Evolutionary conservation across 2,113 vertebrate genomes (phyloP), one percentile per base, ranked within the genome.

Genomic region (Penelope pileata): DNA sequence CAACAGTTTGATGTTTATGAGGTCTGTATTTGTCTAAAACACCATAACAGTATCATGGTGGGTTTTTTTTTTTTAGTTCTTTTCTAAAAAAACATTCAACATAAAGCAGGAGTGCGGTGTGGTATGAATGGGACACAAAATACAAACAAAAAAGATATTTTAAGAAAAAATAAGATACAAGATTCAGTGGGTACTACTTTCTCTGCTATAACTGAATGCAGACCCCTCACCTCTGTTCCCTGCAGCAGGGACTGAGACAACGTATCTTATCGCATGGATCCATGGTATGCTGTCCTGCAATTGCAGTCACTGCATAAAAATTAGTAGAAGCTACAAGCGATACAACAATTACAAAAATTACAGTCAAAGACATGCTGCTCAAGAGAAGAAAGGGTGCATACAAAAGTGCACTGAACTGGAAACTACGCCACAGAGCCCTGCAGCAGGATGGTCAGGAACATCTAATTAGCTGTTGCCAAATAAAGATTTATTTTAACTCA

Each of bases 391-490:
- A 93, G 90, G 63, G 67, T 92, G 80, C 40, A 60, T 36, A 58
- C 48, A 94, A 43, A 95, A 92, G 70, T 32, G 69, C 91, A 87
- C 38, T 91, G 82, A 93, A 85, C 79, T 91, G 66, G 92, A 95
- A 95, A 96, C 0, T 1, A 80, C 60, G 56, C 47, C 0, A 4
- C 60, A 79, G 45, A 94, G 91, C 83, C 93, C 87, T 93, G 66
- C 79, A 94, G 96, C 92, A 88, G 64, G 94, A 95, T 9, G 60
- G 60, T 70, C 86, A 91, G 88, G 69, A 93, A 86, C 83, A 96
- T 83, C 82, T 84, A 91, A 96, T 93, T 91, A 94, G 91, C 76
- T 91, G 36, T 56, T 92, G 82, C 81, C 60, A 36, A 75, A 74
- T 3, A 0, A 63, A 87, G 48, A 79, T 73, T 72, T 75, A 69